These are phyloP conservation scores for Babyrousa celebensis DNA, from an alignment of 2,797 vertebrate genomes.

Conservation along the genomic window DNA sequence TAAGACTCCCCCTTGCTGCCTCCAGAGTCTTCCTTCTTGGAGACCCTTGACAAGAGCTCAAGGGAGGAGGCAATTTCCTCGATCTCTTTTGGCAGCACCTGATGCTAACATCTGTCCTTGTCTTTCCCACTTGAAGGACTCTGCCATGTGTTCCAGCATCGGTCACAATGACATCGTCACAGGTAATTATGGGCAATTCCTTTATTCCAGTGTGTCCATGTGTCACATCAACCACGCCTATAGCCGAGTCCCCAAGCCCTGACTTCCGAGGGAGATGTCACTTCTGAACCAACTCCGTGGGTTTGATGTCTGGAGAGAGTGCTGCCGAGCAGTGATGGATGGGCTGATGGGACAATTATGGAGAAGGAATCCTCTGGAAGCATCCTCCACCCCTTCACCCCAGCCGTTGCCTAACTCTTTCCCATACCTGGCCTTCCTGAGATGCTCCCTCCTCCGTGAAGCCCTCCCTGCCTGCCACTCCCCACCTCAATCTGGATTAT, in stretches of 20 bases:
- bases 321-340: accelerated
- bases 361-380: background rate
- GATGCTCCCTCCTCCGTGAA: background rate
- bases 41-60: background rate
- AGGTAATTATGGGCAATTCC: background rate
- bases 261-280: background rate
- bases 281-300: background rate
- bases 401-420: background rate
- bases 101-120: background rate
- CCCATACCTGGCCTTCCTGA: background rate
- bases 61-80: background rate
- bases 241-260: background rate
- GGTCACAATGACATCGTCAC: background rate
- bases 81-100: background rate
- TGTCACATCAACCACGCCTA: background rate
- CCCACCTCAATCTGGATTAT: background rate
- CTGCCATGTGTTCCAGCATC: background rate
- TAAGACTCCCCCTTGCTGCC: background rate
- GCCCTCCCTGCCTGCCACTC: background rate
- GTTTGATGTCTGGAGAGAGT: too few relatives aligned
- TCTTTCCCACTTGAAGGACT: background rate
- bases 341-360: background rate
- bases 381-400: background rate
- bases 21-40: background rate
- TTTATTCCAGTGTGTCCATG: background rate